phyloP scores from a whole-genome alignment of 92 coral and sea anemone genomes.

The Paragorgia papillata region DNA sequence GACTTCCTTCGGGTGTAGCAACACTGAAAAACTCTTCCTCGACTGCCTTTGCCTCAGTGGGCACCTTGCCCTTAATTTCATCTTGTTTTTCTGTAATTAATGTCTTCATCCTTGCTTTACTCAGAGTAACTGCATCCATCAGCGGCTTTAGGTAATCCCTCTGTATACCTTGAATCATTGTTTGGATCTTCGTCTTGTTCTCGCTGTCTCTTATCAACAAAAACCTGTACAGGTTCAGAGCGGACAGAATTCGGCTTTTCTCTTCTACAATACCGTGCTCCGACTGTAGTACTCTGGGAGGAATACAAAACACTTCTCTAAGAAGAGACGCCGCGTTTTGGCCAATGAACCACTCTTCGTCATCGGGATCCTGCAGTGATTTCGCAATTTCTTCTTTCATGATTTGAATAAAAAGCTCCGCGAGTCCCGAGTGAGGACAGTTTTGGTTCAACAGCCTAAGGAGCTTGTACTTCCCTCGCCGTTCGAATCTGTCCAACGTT shows the following conservation, averaged over 20 bases:
- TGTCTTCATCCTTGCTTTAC: background rate
- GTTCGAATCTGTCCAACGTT: background rate
- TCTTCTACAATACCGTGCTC: slow-evolving; percentile 29
- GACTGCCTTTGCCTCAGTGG: background rate
- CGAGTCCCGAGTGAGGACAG: slow-evolving; percentile 32
- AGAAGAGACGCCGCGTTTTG: background rate
- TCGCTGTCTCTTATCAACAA: slow-evolving; percentile 22
- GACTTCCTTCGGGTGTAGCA: slow-evolving; percentile 1
- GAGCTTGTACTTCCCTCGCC: slow-evolving; percentile 18
- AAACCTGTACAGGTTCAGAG: slow-evolving; percentile 23
- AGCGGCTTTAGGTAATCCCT: slow-evolving; percentile 8
- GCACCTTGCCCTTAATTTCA: background rate
- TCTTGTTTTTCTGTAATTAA: slow-evolving; percentile 2
- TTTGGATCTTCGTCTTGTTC: slow-evolving; percentile 20
- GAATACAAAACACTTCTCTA: slow-evolving; percentile 6
- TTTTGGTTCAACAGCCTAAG: slow-evolving; percentile 10
- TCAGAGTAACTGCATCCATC: background rate
- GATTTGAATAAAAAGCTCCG: slow-evolving; percentile 28
- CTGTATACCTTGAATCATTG: background rate
- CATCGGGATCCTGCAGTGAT: background rate
- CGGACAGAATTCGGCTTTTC: slow-evolving; percentile 8
- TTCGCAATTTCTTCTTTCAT: slow-evolving; percentile 27
- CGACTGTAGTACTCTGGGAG: slow-evolving; percentile 12
- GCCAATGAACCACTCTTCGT: slow-evolving; percentile 28
- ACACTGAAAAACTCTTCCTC: background rate